A percentile compares a stretch with the other conserved stretches of the same genome.
phyloP scores from a whole-genome alignment of 2,113 vertebrate genomes.

The Otis tarda region DNA sequence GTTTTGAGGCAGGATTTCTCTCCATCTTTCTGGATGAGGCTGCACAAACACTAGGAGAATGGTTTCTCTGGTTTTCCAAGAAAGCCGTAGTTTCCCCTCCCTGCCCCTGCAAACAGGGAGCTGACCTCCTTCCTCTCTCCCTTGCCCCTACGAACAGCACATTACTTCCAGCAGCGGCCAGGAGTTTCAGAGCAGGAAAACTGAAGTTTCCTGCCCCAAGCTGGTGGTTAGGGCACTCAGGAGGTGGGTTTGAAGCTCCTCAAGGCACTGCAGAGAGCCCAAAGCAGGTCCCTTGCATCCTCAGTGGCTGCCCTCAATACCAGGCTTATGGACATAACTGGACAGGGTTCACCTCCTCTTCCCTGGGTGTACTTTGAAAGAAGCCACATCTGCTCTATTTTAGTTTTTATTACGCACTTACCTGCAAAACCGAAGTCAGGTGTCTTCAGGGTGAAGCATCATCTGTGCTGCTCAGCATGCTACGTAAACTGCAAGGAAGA shows the following conservation, averaged over 20 bases:
- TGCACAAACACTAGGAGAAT: neutral
- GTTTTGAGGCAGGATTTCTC: neutral
- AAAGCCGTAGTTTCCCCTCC: neutral
- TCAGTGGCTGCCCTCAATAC: neutral
- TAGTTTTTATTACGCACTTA: neutral
- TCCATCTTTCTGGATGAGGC: accelerated
- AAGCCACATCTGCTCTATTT: neutral
- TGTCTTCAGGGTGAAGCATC: neutral
- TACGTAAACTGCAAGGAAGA: neutral
- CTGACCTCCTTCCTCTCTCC: neutral
- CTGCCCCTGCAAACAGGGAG: neutral
- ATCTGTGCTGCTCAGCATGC: accelerated
- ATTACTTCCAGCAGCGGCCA: neutral
- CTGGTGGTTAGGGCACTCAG: neutral
- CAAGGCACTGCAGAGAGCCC: neutral
- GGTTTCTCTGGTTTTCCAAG: neutral
- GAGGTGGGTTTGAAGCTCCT: neutral
- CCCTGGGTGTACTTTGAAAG: neutral
- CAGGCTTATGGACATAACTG: accelerated
- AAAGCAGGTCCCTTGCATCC: neutral
- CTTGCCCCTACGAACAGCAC: neutral
- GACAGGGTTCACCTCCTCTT: neutral
- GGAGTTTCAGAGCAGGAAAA: neutral
- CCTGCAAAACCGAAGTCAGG: neutral
- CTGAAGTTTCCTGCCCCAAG: neutral